phyloP scores from a whole-genome alignment of 2,113 vertebrate genomes.

The Clupea harengus region DNA sequence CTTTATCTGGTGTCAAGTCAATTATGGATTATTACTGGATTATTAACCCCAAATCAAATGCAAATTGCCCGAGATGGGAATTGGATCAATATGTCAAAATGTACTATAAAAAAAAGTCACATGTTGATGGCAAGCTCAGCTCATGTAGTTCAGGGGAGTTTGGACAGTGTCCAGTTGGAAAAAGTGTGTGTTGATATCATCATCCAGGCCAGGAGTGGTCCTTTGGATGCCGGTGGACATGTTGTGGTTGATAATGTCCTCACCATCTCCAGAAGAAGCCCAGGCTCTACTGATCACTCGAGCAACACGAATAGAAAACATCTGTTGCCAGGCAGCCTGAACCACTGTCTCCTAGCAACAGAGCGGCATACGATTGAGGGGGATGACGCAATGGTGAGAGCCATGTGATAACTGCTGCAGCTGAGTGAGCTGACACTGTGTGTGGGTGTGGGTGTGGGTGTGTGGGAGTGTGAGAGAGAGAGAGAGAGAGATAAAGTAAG shows the following conservation, averaged over 20 bases:
- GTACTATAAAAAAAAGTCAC: neutral
- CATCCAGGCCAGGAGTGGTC: no score
- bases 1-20: neutral
- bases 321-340: conserved; percentile 56
- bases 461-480: neutral
- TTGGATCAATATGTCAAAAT: neutral
- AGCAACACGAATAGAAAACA: conserved; percentile 8
- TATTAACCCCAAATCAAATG: neutral
- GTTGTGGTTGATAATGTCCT: neutral
- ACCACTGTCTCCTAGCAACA: conserved; percentile 35
- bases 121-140: neutral
- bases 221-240: neutral
- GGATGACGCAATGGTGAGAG: conserved; percentile 29
- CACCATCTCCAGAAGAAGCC: neutral
- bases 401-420: neutral
- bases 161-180: neutral
- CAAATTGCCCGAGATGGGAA: neutral
- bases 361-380: conserved; percentile 31
- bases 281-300: neutral
- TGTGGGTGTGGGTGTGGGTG: conserved; percentile 23
- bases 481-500: neutral
- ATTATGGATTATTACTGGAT: neutral
- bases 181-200: neutral
- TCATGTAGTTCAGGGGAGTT: neutral
- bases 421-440: neutral